Evolutionary conservation across 2,797 vertebrate genomes (phyloP), one percentile per base, ranked within the genome.

Genomic region (Falco peregrinus): DNA sequence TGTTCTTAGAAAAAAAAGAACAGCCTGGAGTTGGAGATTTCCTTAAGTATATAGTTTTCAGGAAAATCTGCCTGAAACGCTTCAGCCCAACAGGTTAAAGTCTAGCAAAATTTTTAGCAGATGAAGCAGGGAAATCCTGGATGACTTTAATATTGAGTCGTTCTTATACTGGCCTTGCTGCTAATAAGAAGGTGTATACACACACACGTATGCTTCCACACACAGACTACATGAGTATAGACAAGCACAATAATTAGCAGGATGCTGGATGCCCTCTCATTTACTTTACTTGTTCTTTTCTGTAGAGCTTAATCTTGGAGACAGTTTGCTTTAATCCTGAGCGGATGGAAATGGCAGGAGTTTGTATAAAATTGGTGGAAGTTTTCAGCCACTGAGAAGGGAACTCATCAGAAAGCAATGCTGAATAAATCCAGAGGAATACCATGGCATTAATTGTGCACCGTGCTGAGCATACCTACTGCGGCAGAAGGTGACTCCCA

Each of bases 271-370:
- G 90, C 74, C 90, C 56, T 84, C 79, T 95, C 70, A 35, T 74
- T 96, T 97, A 84, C 93, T 96, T 96, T 16, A 78, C 76, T 94
- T 63, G 70, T 93, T 96, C 95, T 96, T 94, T 95, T 91, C 91
- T 85, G 85, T 75, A 93, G 92, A 95, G 65, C 95, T 97, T 96
- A 96, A 97, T 97, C 96, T 97, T 96, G 91, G 95, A 95, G 94
- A 84, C 73, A 84, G 91, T 84, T 93, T 0, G 0, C 95, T 95
- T 95, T 96, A 95, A 95, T 93, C 43, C 83, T 56, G 76, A 56
- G 87, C 5, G 69, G 74, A 45, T 88, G 63, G 63, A 84, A 96
- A 85, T 19, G 29, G 93, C 90, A 87, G 93, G 91, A 96, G 91
- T 74, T 61, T 89, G 75, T 96, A 77, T 87, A 90, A 96, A 96